phyloP scores from a whole-genome alignment of 2,888 invertebrate genomes.

The Troglohyphantes excavatus region DNA sequence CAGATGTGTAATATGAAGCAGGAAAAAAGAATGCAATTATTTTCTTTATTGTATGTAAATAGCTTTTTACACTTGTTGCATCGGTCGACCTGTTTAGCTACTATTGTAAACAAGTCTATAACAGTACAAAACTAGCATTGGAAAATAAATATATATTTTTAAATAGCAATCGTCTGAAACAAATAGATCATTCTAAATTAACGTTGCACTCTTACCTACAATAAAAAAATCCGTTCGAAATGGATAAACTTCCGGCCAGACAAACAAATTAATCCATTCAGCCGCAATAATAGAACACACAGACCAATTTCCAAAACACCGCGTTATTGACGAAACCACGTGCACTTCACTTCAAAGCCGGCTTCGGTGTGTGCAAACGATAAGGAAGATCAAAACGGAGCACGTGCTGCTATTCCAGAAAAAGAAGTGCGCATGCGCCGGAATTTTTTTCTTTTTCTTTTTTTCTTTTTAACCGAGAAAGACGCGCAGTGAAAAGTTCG shows the following conservation, averaged over 20 bases:
- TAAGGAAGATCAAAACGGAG: background rate
- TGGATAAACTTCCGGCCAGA: background rate
- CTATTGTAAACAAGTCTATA: too few relatives aligned
- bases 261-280: background rate
- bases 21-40: too few relatives aligned
- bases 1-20: too few relatives aligned
- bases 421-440: constrained; percentile 17
- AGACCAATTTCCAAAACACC: background rate
- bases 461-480: constrained; percentile 7
- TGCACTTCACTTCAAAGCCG: constrained; percentile 26
- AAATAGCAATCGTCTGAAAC: too few relatives aligned
- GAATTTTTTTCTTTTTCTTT: background rate
- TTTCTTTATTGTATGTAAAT: too few relatives aligned
- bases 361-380: constrained; percentile 30
- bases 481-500: background rate
- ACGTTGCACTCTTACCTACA: background rate
- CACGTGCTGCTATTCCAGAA: constrained; percentile 22
- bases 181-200: too few relatives aligned
- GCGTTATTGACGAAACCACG: constrained; percentile 6
- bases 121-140: too few relatives aligned
- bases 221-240: background rate
- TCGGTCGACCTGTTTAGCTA: too few relatives aligned
- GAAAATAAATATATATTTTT: too few relatives aligned
- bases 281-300: background rate
- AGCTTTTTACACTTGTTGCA: too few relatives aligned